Conservation (phyloP, 2,113 vertebrate species). For the Zosterops pallidus region DNA sequence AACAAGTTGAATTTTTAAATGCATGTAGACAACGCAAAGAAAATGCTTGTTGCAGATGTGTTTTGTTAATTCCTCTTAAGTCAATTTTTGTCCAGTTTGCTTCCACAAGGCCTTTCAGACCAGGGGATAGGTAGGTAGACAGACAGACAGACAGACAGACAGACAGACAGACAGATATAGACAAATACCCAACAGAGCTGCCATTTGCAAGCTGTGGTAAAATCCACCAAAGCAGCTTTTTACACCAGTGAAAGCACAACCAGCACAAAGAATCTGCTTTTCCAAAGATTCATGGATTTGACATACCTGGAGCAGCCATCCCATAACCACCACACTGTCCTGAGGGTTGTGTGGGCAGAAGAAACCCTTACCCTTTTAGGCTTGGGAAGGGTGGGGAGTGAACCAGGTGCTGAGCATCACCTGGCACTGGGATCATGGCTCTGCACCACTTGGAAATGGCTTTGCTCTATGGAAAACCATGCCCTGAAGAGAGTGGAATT, state of each 20-base stretch:
- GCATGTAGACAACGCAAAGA: accelerated
- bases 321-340: neutral
- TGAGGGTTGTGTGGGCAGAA: neutral
- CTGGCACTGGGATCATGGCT: neutral
- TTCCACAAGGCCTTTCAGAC: neutral
- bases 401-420: neutral
- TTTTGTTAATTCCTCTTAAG: neutral
- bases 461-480: neutral
- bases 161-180: neutral
- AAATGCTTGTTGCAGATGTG: accelerated
- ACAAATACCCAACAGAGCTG: neutral
- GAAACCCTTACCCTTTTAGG: accelerated
- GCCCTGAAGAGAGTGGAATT: neutral
- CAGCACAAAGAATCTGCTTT: neutral
- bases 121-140: neutral
- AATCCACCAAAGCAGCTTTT: neutral
- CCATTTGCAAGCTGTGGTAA: neutral
- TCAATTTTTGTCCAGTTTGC: neutral
- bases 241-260: neutral
- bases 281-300: neutral
- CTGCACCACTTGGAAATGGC: neutral
- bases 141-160: neutral
- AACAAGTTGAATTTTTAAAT: neutral
- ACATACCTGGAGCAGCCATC: neutral
- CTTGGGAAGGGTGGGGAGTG: neutral